Percentiles rank a stretch among this genome's conserved stretches.
Evolutionary conservation across 2,888 invertebrate species (phyloP).

Genomic region (Watsonalla binaria): DNA sequence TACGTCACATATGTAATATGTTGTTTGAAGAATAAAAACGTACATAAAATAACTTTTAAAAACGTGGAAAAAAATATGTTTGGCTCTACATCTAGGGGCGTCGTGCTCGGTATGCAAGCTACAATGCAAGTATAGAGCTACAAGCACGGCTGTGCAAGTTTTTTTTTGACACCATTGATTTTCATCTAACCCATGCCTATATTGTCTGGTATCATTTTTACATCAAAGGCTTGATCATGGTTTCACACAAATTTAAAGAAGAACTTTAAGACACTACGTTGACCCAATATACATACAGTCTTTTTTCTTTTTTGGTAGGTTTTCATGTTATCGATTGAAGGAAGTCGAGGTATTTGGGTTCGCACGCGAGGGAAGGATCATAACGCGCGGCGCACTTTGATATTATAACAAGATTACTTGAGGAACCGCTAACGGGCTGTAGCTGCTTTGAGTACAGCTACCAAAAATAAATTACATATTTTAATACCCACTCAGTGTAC

Average conservation of each 20-base stretch:
- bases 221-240: too few species aligned
- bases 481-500: constrained; percentile 4
- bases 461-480: constrained; percentile 22
- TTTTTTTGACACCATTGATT: too few species aligned
- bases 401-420: constrained; percentile 60
- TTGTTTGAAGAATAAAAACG: too few species aligned
- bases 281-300: constrained; percentile 47
- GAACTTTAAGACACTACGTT: background rate
- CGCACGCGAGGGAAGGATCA: constrained; percentile 64
- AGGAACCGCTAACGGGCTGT: constrained; percentile 42
- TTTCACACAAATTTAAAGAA: background rate
- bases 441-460: constrained; percentile 23
- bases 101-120: too few species aligned
- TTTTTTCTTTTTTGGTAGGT: constrained; percentile 55
- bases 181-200: too few species aligned
- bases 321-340: constrained; percentile 62
- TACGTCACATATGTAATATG: too few species aligned
- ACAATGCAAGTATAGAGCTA: too few species aligned
- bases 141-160: too few species aligned
- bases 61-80: too few species aligned
- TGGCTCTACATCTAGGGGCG: too few species aligned
- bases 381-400: constrained; percentile 58
- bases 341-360: constrained; percentile 56
- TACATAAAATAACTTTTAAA: too few species aligned
- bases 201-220: too few species aligned